These are phyloP conservation scores for Thelaira solivaga DNA, from an alignment of 2,888 invertebrate species.

Conservation along the genomic window DNA sequence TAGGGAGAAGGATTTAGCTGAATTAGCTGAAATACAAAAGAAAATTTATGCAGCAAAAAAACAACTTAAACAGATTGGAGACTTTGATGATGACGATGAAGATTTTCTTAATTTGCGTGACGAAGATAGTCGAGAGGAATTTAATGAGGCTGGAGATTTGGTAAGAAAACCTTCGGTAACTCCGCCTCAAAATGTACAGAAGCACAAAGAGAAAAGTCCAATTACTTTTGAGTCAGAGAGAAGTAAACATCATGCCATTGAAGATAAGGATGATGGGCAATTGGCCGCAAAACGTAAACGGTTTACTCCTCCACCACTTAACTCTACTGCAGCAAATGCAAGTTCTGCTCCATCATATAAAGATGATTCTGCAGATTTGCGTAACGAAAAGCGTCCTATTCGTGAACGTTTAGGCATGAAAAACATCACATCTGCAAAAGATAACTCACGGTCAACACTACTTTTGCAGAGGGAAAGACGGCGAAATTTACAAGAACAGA, in stretches of 20 bases:
- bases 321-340: not conserved
- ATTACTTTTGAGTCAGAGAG: conserved; percentile 70
- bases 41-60: conserved; percentile 81
- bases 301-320: conserved; percentile 57
- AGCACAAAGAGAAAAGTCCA: conserved; percentile 70
- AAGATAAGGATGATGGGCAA: conserved; percentile 4
- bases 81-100: conserved; percentile 76
- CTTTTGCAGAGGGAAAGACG: conserved; percentile 64
- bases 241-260: not conserved
- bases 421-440: conserved; percentile 24
- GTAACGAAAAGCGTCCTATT: conserved; percentile 74
- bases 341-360: conserved; percentile 22
- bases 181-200: conserved; percentile 37
- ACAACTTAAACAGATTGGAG: conserved; percentile 78
- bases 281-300: conserved; percentile 29
- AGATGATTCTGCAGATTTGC: conserved; percentile 6
- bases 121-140: conserved; percentile 78
- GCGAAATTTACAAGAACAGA: conserved; percentile 72
- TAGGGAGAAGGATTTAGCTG: conserved; percentile 77
- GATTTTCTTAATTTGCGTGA: conserved; percentile 83
- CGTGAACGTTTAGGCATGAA: conserved; percentile 78
- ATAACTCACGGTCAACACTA: conserved; percentile 42
- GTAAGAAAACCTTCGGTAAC: conserved; percentile 36
- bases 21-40: conserved; percentile 80
- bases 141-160: conserved; percentile 65